Percentiles rank a stretch among this genome's conserved stretches.
These are phyloP conservation scores for Penaeus indicus DNA, from an alignment of 1,140 invertebrate species.

Conservation along the genomic window DNA sequence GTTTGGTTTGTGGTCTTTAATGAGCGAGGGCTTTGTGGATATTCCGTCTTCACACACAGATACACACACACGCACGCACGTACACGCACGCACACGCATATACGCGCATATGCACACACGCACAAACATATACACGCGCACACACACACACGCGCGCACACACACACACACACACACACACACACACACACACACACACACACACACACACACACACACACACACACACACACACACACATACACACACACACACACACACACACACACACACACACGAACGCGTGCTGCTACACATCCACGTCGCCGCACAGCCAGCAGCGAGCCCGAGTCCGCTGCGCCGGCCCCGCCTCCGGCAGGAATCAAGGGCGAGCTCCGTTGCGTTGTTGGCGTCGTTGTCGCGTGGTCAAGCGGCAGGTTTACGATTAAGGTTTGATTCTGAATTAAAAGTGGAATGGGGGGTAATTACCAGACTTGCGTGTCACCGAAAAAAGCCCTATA, in stretches of 20 bases:
- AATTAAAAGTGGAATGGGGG: conserved; percentile 27
- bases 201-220: conserved; percentile 18
- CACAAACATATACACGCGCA: not conserved
- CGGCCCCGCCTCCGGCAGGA: not conserved
- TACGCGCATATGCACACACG: not conserved
- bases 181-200: conserved; percentile 18
- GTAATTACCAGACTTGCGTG: not conserved
- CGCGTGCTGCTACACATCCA: not conserved
- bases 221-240: conserved; percentile 22
- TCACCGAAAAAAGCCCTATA: not conserved
- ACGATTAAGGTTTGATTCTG: conserved; percentile 21
- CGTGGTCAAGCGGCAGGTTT: conserved; percentile 20
- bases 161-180: conserved; percentile 4
- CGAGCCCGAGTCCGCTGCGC: not conserved
- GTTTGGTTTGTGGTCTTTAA: too few species aligned
- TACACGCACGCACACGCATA: not conserved
- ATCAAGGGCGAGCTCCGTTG: not conserved
- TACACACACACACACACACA: too few species aligned
- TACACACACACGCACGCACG: not conserved
- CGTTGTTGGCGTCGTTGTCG: conserved; percentile 17
- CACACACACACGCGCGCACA: not conserved
- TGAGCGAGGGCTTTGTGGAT: not conserved
- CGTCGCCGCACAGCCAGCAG: not conserved
- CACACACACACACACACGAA: too few species aligned
- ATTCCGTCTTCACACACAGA: not conserved